Evolutionary conservation across 2,113 vertebrate species (phyloP).

Genomic region (Beaufortia kweichowensis): DNA sequence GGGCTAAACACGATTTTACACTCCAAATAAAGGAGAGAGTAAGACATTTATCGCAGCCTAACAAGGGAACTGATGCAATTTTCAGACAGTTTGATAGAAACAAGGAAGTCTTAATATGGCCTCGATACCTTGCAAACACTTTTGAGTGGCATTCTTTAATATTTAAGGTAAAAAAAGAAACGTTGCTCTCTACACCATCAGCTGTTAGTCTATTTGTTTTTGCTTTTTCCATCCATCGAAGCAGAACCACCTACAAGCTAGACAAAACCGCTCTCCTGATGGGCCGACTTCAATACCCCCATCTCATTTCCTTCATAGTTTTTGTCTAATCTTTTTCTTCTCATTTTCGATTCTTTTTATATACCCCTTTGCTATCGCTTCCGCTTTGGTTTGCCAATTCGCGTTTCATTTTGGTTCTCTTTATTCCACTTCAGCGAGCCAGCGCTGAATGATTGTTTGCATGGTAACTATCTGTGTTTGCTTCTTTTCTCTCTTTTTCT

Average conservation of each 20-base stretch:
- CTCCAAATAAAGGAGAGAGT: constrained; percentile 13
- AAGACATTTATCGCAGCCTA: constrained; percentile 43
- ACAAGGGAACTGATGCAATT: constrained; percentile 38
- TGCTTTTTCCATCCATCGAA: constrained; percentile 6
- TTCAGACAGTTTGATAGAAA: constrained; percentile 30
- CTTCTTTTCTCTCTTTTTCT: neutral
- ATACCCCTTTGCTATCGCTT: constrained; percentile 17
- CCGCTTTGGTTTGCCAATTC: constrained; percentile 23
- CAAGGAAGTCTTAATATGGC: constrained; percentile 39
- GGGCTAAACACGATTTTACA: constrained; percentile 20
- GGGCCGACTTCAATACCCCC: constrained; percentile 42
- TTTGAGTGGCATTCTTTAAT: constrained; percentile 29
- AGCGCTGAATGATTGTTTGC: constrained; percentile 24
- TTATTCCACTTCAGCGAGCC: constrained; percentile 12
- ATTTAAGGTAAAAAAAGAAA: constrained; percentile 23
- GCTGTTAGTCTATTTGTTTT: constrained; percentile 35
- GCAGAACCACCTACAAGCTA: constrained; percentile 6
- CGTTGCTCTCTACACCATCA: constrained; percentile 15
- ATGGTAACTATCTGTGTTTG: constrained; percentile 25
- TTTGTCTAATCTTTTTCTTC: constrained; percentile 32
- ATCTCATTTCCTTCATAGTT: constrained; percentile 45
- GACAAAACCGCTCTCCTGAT: constrained; percentile 34
- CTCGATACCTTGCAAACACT: constrained; percentile 20
- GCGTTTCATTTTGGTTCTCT: constrained; percentile 30
- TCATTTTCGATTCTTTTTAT: constrained; percentile 42